Evolutionary conservation across 2,797 vertebrate genomes (phyloP), one percentile per base, ranked within the genome.

Genomic region (Chromis chromis): DNA sequence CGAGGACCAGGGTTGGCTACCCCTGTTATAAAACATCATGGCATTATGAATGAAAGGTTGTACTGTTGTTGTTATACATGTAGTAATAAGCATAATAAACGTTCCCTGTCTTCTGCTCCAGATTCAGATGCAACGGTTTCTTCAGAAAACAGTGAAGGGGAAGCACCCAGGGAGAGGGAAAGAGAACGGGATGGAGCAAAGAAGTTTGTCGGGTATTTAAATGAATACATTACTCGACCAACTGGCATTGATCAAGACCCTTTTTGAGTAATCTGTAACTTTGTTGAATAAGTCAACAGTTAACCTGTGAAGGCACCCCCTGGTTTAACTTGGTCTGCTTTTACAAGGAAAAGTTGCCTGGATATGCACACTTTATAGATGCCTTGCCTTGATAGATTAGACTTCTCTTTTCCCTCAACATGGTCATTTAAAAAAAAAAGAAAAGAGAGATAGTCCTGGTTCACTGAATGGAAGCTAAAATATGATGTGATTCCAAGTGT

Each of bases 81-180:
- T 8, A 46, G 31, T 11, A 21, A 25, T 69, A 36, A 36, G 14
- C 21, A 46, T 1, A 8, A 60, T 67, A 17, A 21, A 7, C 4
- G 14, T 50, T 52, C 28, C 6, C 54, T 77, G 3, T 59, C 14
- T 60, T 73, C 0, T 70, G 6, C 69, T 81, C 10, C 88, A 98
- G 96, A 97, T 83, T 98, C 96, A 0, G 97, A 98, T 36, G 96
- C 96, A 49, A 98, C 97, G 0, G 96, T 96, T 19, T 97, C 97
- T 8, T 98, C 97, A 4, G 96, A 98, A 33, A 96, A 97, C 86
- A 98, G 96, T 9, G 97, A 97, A 68, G 94, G 90, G 52, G 97
- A 98, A 66, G 94, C 92, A 11, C 94, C 91, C 31, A 94, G 95
- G 61, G 94, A 96, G 67, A 86, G 95, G 66, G 94, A 96, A 67